phyloP scores from a whole-genome alignment of 2,888 invertebrate species.

The Hyppa rectilinea region DNA sequence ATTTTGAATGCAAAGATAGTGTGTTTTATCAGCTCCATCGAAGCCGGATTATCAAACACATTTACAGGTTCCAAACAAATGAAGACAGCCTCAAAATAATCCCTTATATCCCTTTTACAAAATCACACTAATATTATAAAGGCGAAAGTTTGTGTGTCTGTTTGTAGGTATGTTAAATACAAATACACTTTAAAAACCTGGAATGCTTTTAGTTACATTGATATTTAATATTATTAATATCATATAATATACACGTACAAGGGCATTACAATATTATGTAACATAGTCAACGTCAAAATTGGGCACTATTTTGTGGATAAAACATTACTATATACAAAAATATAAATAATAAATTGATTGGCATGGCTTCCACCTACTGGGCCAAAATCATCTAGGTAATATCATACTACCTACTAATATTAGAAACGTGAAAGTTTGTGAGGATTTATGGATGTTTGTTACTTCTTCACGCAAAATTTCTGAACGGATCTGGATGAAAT shows the following conservation, averaged over 20 bases:
- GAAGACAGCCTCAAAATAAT: background rate
- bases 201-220: slow-evolving; percentile 54
- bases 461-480: too few species aligned
- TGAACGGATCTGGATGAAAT: too few species aligned
- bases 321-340: slow-evolving; percentile 16
- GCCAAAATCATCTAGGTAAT: too few species aligned
- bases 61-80: background rate
- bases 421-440: too few species aligned
- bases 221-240: slow-evolving; percentile 45
- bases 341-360: slow-evolving; percentile 9
- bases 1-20: slow-evolving; percentile 32
- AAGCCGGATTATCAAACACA: slow-evolving; percentile 17
- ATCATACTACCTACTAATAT: too few species aligned
- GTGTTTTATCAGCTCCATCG: slow-evolving; percentile 4
- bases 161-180: too few species aligned
- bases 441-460: too few species aligned
- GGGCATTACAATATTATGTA: background rate
- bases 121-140: too few species aligned
- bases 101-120: slow-evolving; percentile 10
- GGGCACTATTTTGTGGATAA: slow-evolving; percentile 34
- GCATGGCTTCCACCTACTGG: too few species aligned
- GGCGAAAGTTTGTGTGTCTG: too few species aligned
- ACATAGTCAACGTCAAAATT: slow-evolving; percentile 27
- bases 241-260: slow-evolving; percentile 16
- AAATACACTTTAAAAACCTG: too few species aligned